Evolutionary conservation across 2,797 vertebrate species (phyloP).

Genomic region (Siniperca obscura): DNA sequence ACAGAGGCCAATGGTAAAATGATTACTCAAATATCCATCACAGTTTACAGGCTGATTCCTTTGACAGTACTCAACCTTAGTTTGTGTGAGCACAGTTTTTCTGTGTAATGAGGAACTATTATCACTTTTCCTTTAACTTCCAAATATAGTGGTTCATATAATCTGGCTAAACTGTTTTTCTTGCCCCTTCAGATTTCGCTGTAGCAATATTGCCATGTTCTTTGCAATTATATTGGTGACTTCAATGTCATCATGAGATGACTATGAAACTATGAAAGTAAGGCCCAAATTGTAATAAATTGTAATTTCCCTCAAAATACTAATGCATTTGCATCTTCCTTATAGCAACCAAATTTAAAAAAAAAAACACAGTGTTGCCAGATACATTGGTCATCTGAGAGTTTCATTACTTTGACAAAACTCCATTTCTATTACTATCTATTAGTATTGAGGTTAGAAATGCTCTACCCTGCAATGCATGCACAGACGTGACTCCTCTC

Average conservation of each 20-base stretch:
- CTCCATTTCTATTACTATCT: conserved; percentile 14
- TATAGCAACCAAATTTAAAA: background rate
- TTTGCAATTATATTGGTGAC: background rate
- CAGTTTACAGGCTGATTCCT: background rate
- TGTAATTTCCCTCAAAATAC: background rate
- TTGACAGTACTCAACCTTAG: background rate
- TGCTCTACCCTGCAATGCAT: conserved; percentile 17
- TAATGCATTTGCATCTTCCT: background rate
- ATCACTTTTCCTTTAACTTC: background rate
- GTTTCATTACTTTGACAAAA: conserved; percentile 32
- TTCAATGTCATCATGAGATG: background rate
- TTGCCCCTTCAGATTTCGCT: background rate
- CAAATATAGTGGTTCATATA: background rate
- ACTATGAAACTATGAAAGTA: background rate
- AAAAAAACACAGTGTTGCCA: background rate
- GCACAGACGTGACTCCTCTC: conserved; percentile 47
- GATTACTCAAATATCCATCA: background rate
- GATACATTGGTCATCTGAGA: conserved; percentile 5
- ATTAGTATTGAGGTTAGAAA: conserved; percentile 26
- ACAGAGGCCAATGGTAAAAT: background rate
- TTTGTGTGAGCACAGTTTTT: background rate
- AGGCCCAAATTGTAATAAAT: background rate
- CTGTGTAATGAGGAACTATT: background rate
- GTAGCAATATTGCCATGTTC: background rate
- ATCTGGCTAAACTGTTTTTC: background rate